Conservation (phyloP, 2,888 invertebrate genomes). For the Lobophora halterata region DNA sequence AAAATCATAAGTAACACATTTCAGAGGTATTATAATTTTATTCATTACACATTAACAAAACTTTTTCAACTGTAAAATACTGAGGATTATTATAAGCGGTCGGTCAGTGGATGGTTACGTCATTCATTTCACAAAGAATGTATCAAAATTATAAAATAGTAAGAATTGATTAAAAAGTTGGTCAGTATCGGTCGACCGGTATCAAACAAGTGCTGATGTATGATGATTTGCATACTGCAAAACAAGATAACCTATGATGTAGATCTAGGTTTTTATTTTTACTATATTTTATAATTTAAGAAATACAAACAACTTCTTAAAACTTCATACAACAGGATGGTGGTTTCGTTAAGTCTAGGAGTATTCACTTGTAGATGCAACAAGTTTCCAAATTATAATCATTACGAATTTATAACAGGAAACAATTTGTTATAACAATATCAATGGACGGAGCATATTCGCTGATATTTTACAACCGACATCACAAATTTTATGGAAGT, state of each 20-base stretch:
- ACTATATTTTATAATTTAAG: too few species aligned
- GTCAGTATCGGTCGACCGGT: neutral
- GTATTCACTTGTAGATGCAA: too few species aligned
- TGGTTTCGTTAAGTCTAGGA: too few species aligned
- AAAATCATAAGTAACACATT: too few species aligned
- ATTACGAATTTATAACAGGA: constrained; percentile 23
- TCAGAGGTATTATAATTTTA: constrained; percentile 55
- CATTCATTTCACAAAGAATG: constrained; percentile 13
- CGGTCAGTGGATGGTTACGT: constrained; percentile 38
- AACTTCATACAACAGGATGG: neutral
- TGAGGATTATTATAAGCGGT: constrained; percentile 40
- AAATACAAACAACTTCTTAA: too few species aligned
- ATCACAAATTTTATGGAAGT: constrained; percentile 44
- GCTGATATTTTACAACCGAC: constrained; percentile 48
- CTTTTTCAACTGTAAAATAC: constrained; percentile 52
- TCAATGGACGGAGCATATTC: constrained; percentile 71
- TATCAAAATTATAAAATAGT: neutral
- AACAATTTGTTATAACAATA: constrained; percentile 38
- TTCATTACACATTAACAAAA: constrained; percentile 55
- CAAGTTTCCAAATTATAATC: constrained; percentile 10
- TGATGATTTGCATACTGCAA: too few species aligned
- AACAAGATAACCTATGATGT: too few species aligned
- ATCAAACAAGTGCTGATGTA: too few species aligned
- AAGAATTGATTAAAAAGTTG: neutral
- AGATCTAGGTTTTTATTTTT: too few species aligned